These are phyloP conservation scores for Lacerta agilis DNA, from an alignment of 2,797 vertebrate genomes.

Conservation along the genomic window DNA sequence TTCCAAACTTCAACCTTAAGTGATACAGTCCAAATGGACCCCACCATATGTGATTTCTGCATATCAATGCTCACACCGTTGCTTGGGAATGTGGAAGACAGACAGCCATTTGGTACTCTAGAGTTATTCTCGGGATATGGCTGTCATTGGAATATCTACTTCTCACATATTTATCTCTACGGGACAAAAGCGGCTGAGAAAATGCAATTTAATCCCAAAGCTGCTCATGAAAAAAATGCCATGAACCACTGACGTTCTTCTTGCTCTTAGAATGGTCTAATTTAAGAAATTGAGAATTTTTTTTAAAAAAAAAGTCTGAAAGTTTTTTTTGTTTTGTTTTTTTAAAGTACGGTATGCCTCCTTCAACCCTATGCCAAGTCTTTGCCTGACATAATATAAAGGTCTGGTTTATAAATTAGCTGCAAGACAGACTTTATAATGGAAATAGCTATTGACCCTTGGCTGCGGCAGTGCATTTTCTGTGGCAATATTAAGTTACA, in stretches of 20 bases:
- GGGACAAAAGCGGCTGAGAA: not conserved
- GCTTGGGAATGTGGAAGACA: not conserved
- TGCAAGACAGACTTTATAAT: slow-evolving; percentile 68
- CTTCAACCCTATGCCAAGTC: slow-evolving; percentile 45
- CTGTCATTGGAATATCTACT: not conserved
- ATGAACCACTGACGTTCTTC: slow-evolving; percentile 19
- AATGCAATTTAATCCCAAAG: not conserved
- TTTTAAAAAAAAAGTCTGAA: too few species aligned
- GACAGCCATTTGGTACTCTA: too few species aligned
- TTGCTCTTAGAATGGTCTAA: slow-evolving; percentile 28
- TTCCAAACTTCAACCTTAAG: not conserved
- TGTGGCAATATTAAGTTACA: slow-evolving; percentile 71
- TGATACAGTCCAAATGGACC: not conserved
- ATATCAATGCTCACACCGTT: not conserved
- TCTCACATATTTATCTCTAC: not conserved
- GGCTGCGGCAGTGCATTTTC: slow-evolving; percentile 57
- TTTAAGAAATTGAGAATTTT: not conserved
- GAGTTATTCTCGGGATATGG: not conserved
- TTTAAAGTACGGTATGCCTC: not conserved
- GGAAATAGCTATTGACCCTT: slow-evolving; percentile 71
- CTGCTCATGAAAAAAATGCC: slow-evolving; percentile 34
- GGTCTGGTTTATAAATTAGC: slow-evolving; percentile 71
- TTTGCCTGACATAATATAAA: slow-evolving; percentile 64
- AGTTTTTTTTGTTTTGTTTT: not conserved
- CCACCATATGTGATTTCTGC: not conserved